Evolutionary conservation across 2,797 vertebrate genomes (phyloP).

Genomic region (Esox lucius): DNA sequence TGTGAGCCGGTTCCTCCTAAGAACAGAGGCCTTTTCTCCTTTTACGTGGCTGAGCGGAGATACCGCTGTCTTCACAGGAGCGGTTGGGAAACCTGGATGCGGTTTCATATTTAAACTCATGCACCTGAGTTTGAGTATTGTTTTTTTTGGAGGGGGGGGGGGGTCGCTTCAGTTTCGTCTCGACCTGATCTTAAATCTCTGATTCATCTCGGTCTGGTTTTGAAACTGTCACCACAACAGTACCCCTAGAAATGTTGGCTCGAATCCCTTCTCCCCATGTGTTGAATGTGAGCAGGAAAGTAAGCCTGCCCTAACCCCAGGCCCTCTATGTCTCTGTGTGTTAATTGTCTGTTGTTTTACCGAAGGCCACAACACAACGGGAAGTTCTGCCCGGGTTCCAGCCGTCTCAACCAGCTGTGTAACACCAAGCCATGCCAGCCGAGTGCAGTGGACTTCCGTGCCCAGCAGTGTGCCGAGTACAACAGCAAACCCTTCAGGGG

Average conservation of each 20-base stretch:
- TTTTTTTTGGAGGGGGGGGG: neutral
- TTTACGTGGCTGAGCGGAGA: conserved; percentile 27
- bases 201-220: neutral
- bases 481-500: conserved; percentile 97
- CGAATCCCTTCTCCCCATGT: neutral
- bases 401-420: conserved; percentile 88
- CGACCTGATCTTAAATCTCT: neutral
- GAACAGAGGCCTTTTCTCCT: conserved; percentile 14
- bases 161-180: neutral
- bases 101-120: neutral
- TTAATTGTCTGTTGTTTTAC: conserved; percentile 9
- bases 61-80: conserved; percentile 10
- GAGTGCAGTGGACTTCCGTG: conserved; percentile 82
- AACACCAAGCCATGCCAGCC: conserved; percentile 78
- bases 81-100: neutral
- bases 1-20: neutral
- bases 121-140: neutral
- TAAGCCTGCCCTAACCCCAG: neutral
- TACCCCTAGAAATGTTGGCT: neutral
- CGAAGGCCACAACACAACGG: conserved; percentile 91
- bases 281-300: neutral
- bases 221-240: neutral
- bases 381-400: conserved; percentile 87
- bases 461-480: conserved; percentile 94
- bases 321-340: neutral